A percentile compares a stretch with the other conserved stretches of the same genome.
Conservation (phyloP, 2,113 vertebrate species). For the Lathamus discolor region DNA sequence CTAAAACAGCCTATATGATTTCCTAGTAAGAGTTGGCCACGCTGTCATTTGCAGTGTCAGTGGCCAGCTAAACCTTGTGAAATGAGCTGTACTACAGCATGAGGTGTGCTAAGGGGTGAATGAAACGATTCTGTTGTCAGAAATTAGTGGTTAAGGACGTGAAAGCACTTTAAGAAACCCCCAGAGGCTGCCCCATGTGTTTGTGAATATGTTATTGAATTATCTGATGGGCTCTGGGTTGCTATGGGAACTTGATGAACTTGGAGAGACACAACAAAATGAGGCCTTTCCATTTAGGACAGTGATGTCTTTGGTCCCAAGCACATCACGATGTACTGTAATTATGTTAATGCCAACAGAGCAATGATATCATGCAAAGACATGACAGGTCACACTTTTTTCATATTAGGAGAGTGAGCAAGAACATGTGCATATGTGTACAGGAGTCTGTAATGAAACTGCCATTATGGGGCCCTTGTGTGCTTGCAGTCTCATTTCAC, state of each 20-base stretch:
- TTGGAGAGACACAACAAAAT: not conserved
- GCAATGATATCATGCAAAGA: constrained; percentile 31
- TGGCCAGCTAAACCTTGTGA: not conserved
- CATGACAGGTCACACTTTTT: constrained; percentile 58
- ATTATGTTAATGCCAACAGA: not conserved
- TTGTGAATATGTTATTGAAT: not conserved
- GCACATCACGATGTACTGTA: not conserved
- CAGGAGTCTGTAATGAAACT: constrained; percentile 43
- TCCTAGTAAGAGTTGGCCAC: not conserved
- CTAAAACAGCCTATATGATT: not conserved
- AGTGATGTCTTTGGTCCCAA: not conserved
- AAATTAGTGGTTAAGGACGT: not conserved
- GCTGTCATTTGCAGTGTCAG: not conserved
- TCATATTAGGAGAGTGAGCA: constrained; percentile 20
- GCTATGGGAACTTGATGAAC: not conserved
- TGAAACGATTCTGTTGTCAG: not conserved
- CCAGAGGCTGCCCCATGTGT: not conserved
- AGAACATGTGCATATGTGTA: constrained; percentile 13
- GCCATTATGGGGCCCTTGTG: constrained; percentile 6
- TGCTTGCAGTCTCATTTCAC: constrained; percentile 18
- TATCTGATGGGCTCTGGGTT: not conserved
- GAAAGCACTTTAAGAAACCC: not conserved
- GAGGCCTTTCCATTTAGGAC: not conserved
- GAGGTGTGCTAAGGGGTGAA: not conserved
- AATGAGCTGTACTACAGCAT: not conserved